A percentile compares a stretch with the other conserved stretches of the same genome.
Conservation (phyloP, 2,113 vertebrate genomes). For the Salminus brasiliensis region DNA sequence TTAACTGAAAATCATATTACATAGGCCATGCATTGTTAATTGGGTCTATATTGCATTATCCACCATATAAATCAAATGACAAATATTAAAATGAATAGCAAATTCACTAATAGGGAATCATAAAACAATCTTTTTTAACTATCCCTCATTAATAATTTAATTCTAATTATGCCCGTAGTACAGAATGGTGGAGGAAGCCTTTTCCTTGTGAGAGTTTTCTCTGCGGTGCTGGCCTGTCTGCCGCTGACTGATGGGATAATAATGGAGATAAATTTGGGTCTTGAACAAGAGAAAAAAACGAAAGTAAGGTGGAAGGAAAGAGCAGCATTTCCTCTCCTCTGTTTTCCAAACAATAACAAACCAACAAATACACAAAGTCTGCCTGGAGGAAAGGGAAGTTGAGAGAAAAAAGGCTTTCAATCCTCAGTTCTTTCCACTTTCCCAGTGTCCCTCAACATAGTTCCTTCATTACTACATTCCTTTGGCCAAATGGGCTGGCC, state of each 20-base stretch:
- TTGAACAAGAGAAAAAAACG: slow-evolving; percentile 21
- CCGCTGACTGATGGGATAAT: slow-evolving; percentile 61
- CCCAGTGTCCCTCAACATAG: background rate
- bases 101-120: slow-evolving; percentile 91
- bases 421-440: background rate
- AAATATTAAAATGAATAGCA: slow-evolving; percentile 94
- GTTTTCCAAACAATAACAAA: slow-evolving; percentile 16
- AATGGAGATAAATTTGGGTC: slow-evolving; percentile 59
- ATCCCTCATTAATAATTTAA: slow-evolving; percentile 93
- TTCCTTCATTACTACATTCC: background rate
- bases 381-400: background rate
- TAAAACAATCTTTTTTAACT: slow-evolving; percentile 92
- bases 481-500: slow-evolving; percentile 1
- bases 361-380: background rate
- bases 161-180: slow-evolving; percentile 87
- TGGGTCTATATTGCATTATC: slow-evolving; percentile 91
- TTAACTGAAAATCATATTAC: slow-evolving; percentile 89
- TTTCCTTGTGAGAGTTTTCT: slow-evolving; percentile 57
- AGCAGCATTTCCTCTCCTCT: background rate
- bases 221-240: slow-evolving; percentile 53
- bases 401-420: background rate
- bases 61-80: slow-evolving; percentile 93
- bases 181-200: slow-evolving; percentile 29
- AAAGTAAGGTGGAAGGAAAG: slow-evolving; percentile 19
- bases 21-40: slow-evolving; percentile 91